phyloP scores from a whole-genome alignment of 2,888 invertebrate genomes.

The Diplazon laetatorius region DNA sequence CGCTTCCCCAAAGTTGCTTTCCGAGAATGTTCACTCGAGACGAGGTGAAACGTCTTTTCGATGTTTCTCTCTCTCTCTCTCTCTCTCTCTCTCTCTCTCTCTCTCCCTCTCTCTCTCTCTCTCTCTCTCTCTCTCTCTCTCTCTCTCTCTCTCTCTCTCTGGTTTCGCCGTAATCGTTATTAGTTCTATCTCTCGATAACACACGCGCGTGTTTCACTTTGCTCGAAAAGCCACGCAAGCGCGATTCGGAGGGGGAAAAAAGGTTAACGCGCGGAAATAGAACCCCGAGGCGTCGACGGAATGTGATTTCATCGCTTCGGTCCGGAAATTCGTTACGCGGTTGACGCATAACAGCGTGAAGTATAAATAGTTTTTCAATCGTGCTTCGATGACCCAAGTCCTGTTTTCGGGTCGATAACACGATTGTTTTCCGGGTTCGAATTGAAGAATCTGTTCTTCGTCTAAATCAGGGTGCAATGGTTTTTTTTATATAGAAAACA shows the following conservation, averaged over 20 bases:
- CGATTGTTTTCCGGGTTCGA: too few species aligned
- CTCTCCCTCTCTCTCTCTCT: too few species aligned
- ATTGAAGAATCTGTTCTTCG: too few species aligned
- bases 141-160: too few species aligned
- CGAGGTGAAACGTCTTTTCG: too few species aligned
- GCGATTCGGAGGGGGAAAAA: neutral
- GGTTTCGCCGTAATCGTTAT: too few species aligned
- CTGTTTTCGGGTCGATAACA: neutral
- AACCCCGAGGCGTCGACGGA: neutral
- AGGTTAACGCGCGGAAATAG: neutral
- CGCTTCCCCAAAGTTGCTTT: conserved; percentile 65
- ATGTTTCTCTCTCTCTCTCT: too few species aligned
- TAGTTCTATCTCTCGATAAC: neutral
- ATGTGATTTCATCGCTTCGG: neutral
- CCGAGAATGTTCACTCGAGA: conserved; percentile 22
- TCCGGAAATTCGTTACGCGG: neutral
- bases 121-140: too few species aligned
- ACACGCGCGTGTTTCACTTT: neutral
- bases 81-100: too few species aligned
- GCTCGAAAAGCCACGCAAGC: conserved; percentile 12
- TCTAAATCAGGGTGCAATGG: too few species aligned
- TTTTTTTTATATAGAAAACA: too few species aligned
- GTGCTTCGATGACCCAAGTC: neutral
- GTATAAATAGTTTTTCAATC: conserved; percentile 1
- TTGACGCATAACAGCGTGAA: neutral